Evolutionary conservation across 2,797 vertebrate species (phyloP), one percentile per base, ranked within the genome.

Genomic region (Chaetophractus vellerosus): DNA sequence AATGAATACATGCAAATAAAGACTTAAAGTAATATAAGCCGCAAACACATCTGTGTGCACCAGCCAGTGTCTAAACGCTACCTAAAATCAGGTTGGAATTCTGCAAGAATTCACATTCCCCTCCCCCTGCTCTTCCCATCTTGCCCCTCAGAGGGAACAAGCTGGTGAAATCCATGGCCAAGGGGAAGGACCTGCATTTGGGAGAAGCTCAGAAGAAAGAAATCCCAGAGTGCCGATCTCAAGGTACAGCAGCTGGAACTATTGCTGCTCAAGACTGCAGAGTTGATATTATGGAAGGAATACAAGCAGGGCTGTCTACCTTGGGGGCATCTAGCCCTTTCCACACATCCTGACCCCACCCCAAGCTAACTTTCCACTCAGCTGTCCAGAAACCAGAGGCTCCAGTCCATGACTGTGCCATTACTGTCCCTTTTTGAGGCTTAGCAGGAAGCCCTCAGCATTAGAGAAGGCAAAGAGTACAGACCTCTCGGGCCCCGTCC

Each of bases 1-100:
- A 90, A 88, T 36, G 33, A 88, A 50, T 74, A 86, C 23, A 55
- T 76, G 33, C 3, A 78, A 90, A 88, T 57, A 88, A 94, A 64
- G 48, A 64, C 64, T 74, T 91, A 64, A 88, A 94, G 68, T 52
- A 79, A 90, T 41, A 64, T 8, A 92, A 50, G 16, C 21, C 36
- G 74, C 52, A 89, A 93, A 14, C 15, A 2, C 1, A 79, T 95
- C 69, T 87, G 38, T 71, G 71, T 45, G 38, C 33, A 75, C 10
- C 38, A 82, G 79, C 36, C 12, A 38, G 9, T 57, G 23, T 38
- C 78, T 59, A 61, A 31, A 64, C 41, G 57, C 55, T 80, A 90
- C 72, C 38, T 86, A 74, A 89, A 68, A 31, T 82, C 48, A 84
- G 69, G 71, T 81, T 14, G 48, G 48, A 61, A 23, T 66, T 90